These are phyloP conservation scores for Notolepis coatsorum DNA, from an alignment of 2,797 vertebrate species.

Conservation along the genomic window DNA sequence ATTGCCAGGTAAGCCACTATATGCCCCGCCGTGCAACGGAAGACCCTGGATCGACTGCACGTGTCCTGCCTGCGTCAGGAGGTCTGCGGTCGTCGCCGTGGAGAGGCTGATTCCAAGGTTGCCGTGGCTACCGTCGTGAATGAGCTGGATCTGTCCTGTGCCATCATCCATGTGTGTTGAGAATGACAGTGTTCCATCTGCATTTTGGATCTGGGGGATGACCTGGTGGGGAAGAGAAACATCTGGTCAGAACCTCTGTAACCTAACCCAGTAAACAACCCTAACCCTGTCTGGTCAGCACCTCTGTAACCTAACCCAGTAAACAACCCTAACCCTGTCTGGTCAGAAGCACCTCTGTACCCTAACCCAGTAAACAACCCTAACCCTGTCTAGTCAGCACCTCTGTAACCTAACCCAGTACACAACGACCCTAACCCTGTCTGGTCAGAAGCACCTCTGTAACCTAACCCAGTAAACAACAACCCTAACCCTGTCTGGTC, in stretches of 20 bases:
- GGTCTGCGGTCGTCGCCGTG: conserved; percentile 88
- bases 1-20: conserved; percentile 92
- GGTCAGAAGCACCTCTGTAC: too few relatives aligned
- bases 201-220: conserved; percentile 97
- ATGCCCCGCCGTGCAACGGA: conserved; percentile 84
- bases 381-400: too few relatives aligned
- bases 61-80: conserved; percentile 92
- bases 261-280: not conserved
- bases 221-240: conserved; percentile 78
- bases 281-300: not conserved
- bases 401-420: too few relatives aligned
- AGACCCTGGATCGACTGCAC: conserved; percentile 93
- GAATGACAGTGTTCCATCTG: conserved; percentile 90
- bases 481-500: too few relatives aligned
- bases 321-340: too few relatives aligned
- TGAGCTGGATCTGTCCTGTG: conserved; percentile 94
- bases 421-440: too few relatives aligned
- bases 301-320: too few relatives aligned
- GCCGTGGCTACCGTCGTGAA: conserved; percentile 90
- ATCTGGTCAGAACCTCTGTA: not conserved
- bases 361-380: too few relatives aligned
- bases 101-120: conserved; percentile 77
- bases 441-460: too few relatives aligned
- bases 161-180: conserved; percentile 88
- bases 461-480: too few relatives aligned